Percentiles rank a stretch among this genome's conserved stretches.
Conservation (phyloP, 2,113 vertebrate species). For the Isichthys henryi region DNA sequence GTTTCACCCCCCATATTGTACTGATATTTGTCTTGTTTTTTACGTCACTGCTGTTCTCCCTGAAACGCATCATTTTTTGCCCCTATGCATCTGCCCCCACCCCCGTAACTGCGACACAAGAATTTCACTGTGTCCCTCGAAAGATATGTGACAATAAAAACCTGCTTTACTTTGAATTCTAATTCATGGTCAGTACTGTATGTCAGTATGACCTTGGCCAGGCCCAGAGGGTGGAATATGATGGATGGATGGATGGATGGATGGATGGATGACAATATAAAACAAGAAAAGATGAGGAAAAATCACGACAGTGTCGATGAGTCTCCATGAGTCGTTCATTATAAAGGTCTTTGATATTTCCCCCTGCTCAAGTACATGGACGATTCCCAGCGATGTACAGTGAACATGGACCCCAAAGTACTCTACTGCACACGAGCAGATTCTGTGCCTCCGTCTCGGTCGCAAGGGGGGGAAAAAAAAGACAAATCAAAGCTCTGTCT, state of each 20-base stretch:
- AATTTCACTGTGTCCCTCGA: not conserved
- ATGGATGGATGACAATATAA: not conserved
- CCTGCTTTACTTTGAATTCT: not conserved
- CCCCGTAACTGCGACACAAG: not conserved
- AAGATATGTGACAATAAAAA: not conserved
- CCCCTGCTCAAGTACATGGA: not conserved
- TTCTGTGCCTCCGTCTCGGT: not conserved
- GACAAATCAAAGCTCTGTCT: constrained; percentile 48
- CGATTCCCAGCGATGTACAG: not conserved
- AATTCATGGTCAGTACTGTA: not conserved
- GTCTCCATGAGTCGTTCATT: not conserved
- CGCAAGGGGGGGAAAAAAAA: constrained; percentile 16
- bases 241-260: not conserved
- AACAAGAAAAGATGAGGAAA: not conserved
- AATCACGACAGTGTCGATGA: not conserved
- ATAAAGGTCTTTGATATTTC: not conserved
- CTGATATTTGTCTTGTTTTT: not conserved
- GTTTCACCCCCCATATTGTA: not conserved
- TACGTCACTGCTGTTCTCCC: not conserved
- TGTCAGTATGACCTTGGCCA: not conserved
- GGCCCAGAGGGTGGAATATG: not conserved
- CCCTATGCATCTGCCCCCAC: not conserved
- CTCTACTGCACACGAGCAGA: not conserved
- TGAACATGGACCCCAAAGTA: not conserved
- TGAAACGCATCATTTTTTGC: not conserved